Percentiles rank a stretch among this genome's conserved stretches.
These are phyloP conservation scores for Chorisops tibialis DNA, from an alignment of 2,888 invertebrate species.

Conservation along the genomic window DNA sequence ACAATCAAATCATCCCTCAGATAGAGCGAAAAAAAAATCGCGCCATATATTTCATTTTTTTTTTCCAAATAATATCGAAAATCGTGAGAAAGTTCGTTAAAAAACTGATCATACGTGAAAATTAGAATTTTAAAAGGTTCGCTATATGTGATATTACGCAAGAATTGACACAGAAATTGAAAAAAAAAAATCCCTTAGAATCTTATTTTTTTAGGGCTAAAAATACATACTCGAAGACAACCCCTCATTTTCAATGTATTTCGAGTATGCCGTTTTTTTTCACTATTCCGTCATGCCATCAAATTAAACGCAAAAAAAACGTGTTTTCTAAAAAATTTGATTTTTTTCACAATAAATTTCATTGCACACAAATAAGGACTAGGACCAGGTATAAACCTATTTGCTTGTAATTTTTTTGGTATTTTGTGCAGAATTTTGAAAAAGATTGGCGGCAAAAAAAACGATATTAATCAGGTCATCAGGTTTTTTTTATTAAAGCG, in stretches of 20 bases:
- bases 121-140: slow-evolving; percentile 18
- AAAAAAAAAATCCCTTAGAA: slow-evolving; percentile 14
- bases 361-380: too few relatives aligned
- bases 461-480: slow-evolving; percentile 23
- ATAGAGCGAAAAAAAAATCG: slow-evolving; percentile 15
- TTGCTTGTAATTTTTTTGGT: slow-evolving; percentile 15
- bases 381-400: neutral
- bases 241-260: slow-evolving; percentile 14
- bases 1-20: slow-evolving; percentile 27
- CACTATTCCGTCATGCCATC: slow-evolving; percentile 6
- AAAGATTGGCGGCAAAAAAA: slow-evolving; percentile 1
- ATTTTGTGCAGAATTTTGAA: slow-evolving; percentile 1
- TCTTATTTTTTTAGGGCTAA: slow-evolving; percentile 7
- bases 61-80: slow-evolving; percentile 7
- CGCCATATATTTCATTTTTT: slow-evolving; percentile 16
- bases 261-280: slow-evolving; percentile 3
- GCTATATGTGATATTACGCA: slow-evolving; percentile 16
- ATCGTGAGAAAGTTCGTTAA: slow-evolving; percentile 29
- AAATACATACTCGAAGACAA: slow-evolving; percentile 15
- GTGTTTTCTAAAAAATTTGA: slow-evolving; percentile 6
- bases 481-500: slow-evolving; percentile 1
- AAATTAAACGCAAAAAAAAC: slow-evolving; percentile 10
- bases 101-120: slow-evolving; percentile 2
- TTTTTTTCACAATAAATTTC: neutral
- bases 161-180: slow-evolving; percentile 17